Conservation (phyloP, 2,888 invertebrate genomes). For the Fragum sueziense region DNA sequence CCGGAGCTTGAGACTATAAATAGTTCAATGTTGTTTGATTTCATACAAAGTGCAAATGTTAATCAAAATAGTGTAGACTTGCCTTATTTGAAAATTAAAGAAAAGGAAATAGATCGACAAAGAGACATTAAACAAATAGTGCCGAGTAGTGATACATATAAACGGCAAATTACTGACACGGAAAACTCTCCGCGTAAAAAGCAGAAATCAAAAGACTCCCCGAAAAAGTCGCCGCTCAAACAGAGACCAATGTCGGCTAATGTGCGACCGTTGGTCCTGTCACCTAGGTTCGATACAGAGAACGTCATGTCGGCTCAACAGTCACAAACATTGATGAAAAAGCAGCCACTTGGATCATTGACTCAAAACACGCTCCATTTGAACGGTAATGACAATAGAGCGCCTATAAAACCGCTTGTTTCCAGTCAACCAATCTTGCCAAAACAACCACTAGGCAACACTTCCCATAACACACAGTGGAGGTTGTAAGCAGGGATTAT, state of each 20-base stretch:
- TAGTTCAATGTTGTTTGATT: not conserved
- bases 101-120: not conserved
- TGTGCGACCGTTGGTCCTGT: not conserved
- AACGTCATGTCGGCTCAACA: conserved; percentile 26
- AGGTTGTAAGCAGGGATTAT: not conserved
- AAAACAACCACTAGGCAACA: conserved; percentile 39
- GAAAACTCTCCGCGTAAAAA: conserved; percentile 47
- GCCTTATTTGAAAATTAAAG: not conserved
- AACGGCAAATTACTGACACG: conserved; percentile 19
- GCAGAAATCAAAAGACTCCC: conserved; percentile 23
- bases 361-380: conserved; percentile 37
- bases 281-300: conserved; percentile 41
- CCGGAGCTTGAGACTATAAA: not conserved
- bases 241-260: conserved; percentile 10
- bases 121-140: conserved; percentile 19
- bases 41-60: not conserved
- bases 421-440: not conserved
- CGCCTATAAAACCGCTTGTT: not conserved
- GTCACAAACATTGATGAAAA: conserved; percentile 23
- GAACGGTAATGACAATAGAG: conserved; percentile 2
- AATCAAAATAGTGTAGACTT: not conserved
- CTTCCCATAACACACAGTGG: conserved; percentile 28
- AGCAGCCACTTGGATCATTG: conserved; percentile 49
- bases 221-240: conserved; percentile 41
- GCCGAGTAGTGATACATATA: conserved; percentile 9